Evolutionary conservation across 2,113 vertebrate genomes (phyloP).

Genomic region (Dunckerocampus dactyliophorus): DNA sequence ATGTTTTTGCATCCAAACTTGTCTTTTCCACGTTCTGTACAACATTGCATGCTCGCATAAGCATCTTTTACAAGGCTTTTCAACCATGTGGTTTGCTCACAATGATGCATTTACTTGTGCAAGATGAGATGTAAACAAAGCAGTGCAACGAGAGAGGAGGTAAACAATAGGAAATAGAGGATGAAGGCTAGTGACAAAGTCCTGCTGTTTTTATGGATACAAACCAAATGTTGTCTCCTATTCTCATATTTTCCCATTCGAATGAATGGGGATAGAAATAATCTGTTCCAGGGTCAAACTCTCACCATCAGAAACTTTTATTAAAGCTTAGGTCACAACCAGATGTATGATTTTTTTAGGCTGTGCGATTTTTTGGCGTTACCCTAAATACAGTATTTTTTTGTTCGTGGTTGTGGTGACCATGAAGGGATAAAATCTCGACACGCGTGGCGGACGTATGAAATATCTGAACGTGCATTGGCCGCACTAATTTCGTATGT

Average conservation of each 20-base stretch:
- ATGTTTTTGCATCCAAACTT: slow-evolving; percentile 56
- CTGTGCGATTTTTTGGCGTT: too few species aligned
- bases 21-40: slow-evolving; percentile 9
- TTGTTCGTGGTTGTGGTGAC: too few species aligned
- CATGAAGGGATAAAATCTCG: too few species aligned
- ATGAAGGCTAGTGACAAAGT: slow-evolving; percentile 50
- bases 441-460: too few species aligned
- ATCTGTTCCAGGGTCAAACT: not conserved
- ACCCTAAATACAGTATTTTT: too few species aligned
- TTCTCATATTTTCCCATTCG: not conserved
- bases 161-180: slow-evolving; percentile 41
- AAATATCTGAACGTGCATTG: too few species aligned
- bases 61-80: slow-evolving; percentile 45
- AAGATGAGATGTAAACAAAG: slow-evolving; percentile 55
- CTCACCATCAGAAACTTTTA: not conserved
- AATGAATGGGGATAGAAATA: not conserved
- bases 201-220: slow-evolving; percentile 52
- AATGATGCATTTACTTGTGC: slow-evolving; percentile 39
- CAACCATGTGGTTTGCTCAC: slow-evolving; percentile 10
- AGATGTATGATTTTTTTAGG: too few species aligned
- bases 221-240: not conserved
- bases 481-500: too few species aligned
- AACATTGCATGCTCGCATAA: slow-evolving; percentile 23
- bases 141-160: not conserved
- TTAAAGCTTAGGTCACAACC: too few species aligned